Evolutionary conservation across 2,888 invertebrate genomes (phyloP), one percentile per base, ranked within the genome.

Genomic region (Proisotoma minuta): DNA sequence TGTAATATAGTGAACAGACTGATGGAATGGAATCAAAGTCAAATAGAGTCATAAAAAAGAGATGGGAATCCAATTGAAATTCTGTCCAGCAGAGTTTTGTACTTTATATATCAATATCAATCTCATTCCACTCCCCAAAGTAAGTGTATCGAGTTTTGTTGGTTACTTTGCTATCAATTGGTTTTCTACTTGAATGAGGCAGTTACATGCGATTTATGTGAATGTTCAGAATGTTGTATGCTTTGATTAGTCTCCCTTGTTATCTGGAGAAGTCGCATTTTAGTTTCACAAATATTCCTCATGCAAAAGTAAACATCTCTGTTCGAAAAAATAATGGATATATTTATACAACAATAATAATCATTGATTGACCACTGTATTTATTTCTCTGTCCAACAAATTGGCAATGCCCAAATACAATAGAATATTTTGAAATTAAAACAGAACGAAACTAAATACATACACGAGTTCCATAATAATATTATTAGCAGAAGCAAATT

Each of bases 181-280:
- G 18, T 43, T 5, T 43, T 15, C 15, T 43, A 43, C 43, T 4
- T 4, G 10, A 43, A 43, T 43, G 43, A 20, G 4, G 43, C 43
- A 43, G 18, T 43, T 43, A 43, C 18, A 43, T 43, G 43, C 43
- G 43, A 43, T 43, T 43, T 43, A 43, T 43, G 43, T 5, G 5
- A n/a, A 20, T 43, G 43, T 43, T n/a, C n/a, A n/a, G n/a, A n/a
- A 43, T 43, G 18, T 43, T n/a, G 43, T 43, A 20, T 43, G 4
- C 20, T 43, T 43, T 43, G 43, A 43, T 43, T 43, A 43, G 43
- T n/a, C 43, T n/a, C 18, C 43, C 15, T 43, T 43, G 43, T 43
- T 43, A 43, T 43, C 43, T 43, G 43, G 43, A 43, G 43, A 43
- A 43, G 20, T 43, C 18, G 18, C 43, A 43, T 43, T 43, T n/a